phyloP scores from a whole-genome alignment of 2,888 invertebrate species.

The Hipparchia sbordonii region DNA sequence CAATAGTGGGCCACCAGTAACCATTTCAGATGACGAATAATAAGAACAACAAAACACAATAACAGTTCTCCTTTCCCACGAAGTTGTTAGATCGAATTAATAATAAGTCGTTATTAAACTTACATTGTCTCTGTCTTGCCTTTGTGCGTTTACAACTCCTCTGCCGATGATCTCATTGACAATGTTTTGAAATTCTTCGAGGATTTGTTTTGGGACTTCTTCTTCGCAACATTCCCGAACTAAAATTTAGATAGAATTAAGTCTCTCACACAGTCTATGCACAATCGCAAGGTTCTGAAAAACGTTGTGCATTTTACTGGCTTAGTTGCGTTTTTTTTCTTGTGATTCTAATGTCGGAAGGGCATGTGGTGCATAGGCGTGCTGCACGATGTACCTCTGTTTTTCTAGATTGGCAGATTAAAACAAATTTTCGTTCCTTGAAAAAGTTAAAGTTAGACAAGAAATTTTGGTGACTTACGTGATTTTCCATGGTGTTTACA shows the following conservation, averaged over 20 bases:
- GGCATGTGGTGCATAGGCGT: too few species aligned
- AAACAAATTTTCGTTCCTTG: too few species aligned
- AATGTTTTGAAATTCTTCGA: conserved; percentile 66
- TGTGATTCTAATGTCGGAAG: too few species aligned
- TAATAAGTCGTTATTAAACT: conserved; percentile 37
- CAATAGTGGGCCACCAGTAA: too few species aligned
- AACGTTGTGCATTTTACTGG: too few species aligned
- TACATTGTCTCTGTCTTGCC: conserved; percentile 65
- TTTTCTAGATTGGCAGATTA: too few species aligned
- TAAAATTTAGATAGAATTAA: conserved; percentile 41
- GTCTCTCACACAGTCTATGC: too few species aligned
- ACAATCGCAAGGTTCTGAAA: too few species aligned
- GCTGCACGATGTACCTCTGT: too few species aligned
- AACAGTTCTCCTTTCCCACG: too few species aligned
- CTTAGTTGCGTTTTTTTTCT: too few species aligned
- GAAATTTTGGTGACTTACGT: conserved; percentile 52
- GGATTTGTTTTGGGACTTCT: conserved; percentile 61
- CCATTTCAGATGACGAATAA: neutral
- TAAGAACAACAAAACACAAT: neutral
- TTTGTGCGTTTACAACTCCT: conserved; percentile 56
- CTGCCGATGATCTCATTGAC: conserved; percentile 56
- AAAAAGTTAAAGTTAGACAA: neutral
- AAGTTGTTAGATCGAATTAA: neutral
- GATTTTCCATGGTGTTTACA: conserved; percentile 73
- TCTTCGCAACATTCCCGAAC: conserved; percentile 76